Evolutionary conservation across 2,888 invertebrate genomes (phyloP), one percentile per base, ranked within the genome.

Genomic region (Gymnocheta viridis): DNA sequence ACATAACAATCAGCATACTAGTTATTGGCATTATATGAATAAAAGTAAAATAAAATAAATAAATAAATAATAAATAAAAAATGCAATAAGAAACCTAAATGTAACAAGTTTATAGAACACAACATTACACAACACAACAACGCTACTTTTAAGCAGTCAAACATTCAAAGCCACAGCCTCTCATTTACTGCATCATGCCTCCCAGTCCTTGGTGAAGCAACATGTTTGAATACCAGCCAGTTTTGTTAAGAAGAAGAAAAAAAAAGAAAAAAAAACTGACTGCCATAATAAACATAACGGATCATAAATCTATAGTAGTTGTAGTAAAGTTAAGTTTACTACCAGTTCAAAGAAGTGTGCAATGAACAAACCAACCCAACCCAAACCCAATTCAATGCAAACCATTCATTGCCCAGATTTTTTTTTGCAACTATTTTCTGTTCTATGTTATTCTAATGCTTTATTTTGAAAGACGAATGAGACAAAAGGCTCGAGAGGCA

Each of bases 261-360:
- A 35, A 38, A 6, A 69, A 22, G 73, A 66, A 64, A 44, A 17
- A 2, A 29, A 49, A n/a, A 4, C 38, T 24, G 77, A 67, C 77
- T 72, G 73, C 77, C 73, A 78, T 84, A 84, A 84, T 81, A 84
- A 84, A 84, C 81, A 84, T 84, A 84, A 84, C 84, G 84, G 84
- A 84, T 84, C 84, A 84, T 84, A 84, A 84, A 84, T 84, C 81
- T 78, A 64, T 81, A 35, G 72, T 67, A 44, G 38, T 47, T 51
- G 80, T 47, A 49, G 66, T 9, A 51, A 54, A 62, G 38, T 44
- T 44, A 69, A 47, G 35, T 58, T 70, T 58, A 70, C 72, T 72
- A 70, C 44, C 69, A 79, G 32, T 35, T 69, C 41, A 58, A 66
- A n/a, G n/a, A 73, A 77, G 66, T 79, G 74, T 60, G 66, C 76